phyloP scores from a whole-genome alignment of 2,797 vertebrate genomes.

The Neomorphus geoffroyi region DNA sequence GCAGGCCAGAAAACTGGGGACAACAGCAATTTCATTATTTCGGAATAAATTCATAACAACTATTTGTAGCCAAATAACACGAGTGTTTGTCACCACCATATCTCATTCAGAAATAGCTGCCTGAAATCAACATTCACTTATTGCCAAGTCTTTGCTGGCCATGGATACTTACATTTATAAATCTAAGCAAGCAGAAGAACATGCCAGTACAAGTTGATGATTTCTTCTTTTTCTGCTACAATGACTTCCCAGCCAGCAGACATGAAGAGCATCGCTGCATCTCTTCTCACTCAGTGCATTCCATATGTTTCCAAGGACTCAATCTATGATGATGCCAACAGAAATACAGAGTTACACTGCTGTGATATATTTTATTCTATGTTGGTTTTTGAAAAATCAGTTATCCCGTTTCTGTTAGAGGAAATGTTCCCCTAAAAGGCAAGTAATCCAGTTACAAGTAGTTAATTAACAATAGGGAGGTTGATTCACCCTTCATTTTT shows the following conservation, averaged over 20 bases:
- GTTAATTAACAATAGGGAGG: background rate
- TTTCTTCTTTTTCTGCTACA: constrained; percentile 36
- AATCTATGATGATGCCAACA: background rate
- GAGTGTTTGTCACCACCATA: background rate
- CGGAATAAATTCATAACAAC: background rate
- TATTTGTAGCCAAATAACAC: background rate
- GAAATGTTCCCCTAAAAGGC: background rate
- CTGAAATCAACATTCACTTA: background rate
- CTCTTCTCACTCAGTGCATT: constrained; percentile 34
- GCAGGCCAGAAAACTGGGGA: background rate
- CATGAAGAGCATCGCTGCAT: constrained; percentile 21
- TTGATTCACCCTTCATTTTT: background rate
- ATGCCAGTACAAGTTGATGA: constrained; percentile 43
- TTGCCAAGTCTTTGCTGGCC: constrained; percentile 23
- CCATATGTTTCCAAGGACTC: constrained; percentile 31
- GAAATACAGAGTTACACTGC: background rate
- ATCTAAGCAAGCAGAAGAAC: constrained; percentile 23
- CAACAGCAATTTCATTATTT: background rate
- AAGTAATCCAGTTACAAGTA: background rate
- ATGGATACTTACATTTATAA: background rate
- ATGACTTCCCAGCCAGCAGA: constrained; percentile 41
- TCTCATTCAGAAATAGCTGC: background rate
- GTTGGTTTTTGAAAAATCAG: background rate
- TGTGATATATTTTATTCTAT: background rate
- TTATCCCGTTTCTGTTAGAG: background rate